A percentile compares a stretch with the other conserved stretches of the same genome.
Evolutionary conservation across 2,888 invertebrate genomes (phyloP).

Genomic region (Sabatieria punctata): DNA sequence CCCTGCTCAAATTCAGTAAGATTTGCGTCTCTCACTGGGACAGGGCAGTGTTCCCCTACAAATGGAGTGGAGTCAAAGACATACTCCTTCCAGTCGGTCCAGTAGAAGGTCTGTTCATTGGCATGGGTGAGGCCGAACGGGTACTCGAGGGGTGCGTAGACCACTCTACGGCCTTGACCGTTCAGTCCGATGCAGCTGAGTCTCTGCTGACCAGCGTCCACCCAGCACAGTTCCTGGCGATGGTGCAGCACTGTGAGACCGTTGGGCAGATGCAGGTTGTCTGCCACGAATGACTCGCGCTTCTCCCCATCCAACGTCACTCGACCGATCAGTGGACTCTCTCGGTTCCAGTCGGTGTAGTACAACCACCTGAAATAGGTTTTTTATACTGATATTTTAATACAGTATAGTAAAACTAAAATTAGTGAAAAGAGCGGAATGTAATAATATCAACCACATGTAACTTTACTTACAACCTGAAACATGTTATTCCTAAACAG

Average conservation of each 20-base stretch:
- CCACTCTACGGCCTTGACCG: conserved; percentile 51
- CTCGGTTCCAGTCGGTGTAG: conserved; percentile 93
- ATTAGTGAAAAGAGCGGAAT: too few species aligned
- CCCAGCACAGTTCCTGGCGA: conserved; percentile 61
- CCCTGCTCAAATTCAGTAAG: too few species aligned
- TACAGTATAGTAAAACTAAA: too few species aligned
- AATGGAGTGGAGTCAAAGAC: conserved; percentile 45
- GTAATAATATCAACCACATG: not conserved
- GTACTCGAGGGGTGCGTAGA: conserved; percentile 62
- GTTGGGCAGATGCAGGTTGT: conserved; percentile 68
- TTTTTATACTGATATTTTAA: not conserved
- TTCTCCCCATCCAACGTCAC: conserved; percentile 79
- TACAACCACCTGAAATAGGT: conserved; percentile 61
- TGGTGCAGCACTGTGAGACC: conserved; percentile 55
- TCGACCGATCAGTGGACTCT: conserved; percentile 74
- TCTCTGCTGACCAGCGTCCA: conserved; percentile 58
- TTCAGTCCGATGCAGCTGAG: conserved; percentile 61
- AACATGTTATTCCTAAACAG: too few species aligned
- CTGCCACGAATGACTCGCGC: conserved; percentile 40
- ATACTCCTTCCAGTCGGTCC: conserved; percentile 94
- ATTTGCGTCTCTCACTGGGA: too few species aligned
- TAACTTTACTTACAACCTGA: too few species aligned
- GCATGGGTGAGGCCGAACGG: conserved; percentile 79
- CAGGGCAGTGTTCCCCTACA: too few species aligned
- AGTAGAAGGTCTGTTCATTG: conserved; percentile 59